These are phyloP conservation scores for Epistrophella euchroma DNA, from an alignment of 2,888 invertebrate genomes.

Conservation along the genomic window DNA sequence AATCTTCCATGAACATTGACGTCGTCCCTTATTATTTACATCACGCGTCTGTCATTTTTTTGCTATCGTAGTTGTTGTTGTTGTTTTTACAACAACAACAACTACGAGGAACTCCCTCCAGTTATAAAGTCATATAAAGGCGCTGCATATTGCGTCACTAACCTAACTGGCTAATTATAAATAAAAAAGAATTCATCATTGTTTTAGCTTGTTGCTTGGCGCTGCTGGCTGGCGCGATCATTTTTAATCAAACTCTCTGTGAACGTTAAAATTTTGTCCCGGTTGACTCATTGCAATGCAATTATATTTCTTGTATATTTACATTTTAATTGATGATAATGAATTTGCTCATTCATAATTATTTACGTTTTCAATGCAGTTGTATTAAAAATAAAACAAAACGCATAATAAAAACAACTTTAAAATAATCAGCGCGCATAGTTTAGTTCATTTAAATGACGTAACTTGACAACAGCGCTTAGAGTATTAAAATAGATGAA, in stretches of 20 bases:
- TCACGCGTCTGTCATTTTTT: slow-evolving; percentile 5
- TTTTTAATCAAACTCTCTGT: background rate
- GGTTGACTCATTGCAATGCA: slow-evolving; percentile 24
- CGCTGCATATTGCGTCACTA: slow-evolving; percentile 31
- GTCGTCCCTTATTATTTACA: slow-evolving; percentile 25
- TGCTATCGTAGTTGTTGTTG: background rate
- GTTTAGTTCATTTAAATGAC: slow-evolving; percentile 2
- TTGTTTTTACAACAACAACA: background rate
- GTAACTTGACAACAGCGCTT: background rate
- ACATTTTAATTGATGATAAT: slow-evolving; percentile 36
- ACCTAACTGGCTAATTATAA: slow-evolving; percentile 3
- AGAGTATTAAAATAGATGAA: background rate
- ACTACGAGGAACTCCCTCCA: slow-evolving; percentile 26
- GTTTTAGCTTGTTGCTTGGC: background rate
- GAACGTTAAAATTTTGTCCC: background rate
- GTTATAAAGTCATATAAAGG: background rate
- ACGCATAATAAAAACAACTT: background rate
- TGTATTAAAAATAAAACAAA: background rate
- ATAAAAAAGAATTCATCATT: background rate
- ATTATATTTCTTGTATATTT: slow-evolving; percentile 1
- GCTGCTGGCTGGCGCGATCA: slow-evolving; percentile 28
- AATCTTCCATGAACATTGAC: slow-evolving; percentile 9
- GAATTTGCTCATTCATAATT: slow-evolving; percentile 40
- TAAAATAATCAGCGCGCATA: slow-evolving; percentile 4
- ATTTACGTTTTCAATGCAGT: slow-evolving; percentile 18